Evolutionary conservation across 2,113 vertebrate species (phyloP).

Genomic region (Zingel zingel): DNA sequence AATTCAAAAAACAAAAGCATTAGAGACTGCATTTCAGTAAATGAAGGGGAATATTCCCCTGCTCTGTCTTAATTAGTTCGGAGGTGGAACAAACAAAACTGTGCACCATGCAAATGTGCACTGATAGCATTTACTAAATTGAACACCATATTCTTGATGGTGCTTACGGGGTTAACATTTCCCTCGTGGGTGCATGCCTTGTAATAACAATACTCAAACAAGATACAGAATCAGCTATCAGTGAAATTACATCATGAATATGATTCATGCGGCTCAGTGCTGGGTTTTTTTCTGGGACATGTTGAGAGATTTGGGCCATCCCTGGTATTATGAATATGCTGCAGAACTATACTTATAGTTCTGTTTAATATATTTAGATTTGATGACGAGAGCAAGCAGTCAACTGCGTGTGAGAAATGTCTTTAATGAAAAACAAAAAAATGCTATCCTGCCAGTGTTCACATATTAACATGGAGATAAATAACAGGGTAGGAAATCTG

Average conservation of each 20-base stretch:
- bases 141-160: constrained; percentile 36
- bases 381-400: not conserved
- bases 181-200: constrained; percentile 10
- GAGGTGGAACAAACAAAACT: constrained; percentile 43
- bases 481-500: constrained; percentile 56
- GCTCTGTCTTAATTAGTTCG: constrained; percentile 52
- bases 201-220: constrained; percentile 17
- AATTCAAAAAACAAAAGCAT: constrained; percentile 18
- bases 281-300: not conserved
- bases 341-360: not conserved
- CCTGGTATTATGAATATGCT: constrained; percentile 1
- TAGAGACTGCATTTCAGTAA: constrained; percentile 24
- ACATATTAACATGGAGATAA: constrained; percentile 45
- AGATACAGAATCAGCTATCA: constrained; percentile 23
- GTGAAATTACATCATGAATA: constrained; percentile 24
- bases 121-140: constrained; percentile 49
- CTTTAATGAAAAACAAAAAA: constrained; percentile 31
- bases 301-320: constrained; percentile 25
- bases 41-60: constrained; percentile 33
- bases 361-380: constrained; percentile 8
- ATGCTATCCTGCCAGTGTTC: constrained; percentile 16
- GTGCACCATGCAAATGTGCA: constrained; percentile 39
- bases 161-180: constrained; percentile 30
- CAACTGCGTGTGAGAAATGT: not conserved
- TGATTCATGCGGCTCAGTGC: constrained; percentile 9